A percentile compares a stretch with the other conserved stretches of the same genome.
Conservation (phyloP, 2,113 vertebrate genomes). For the Notarius quadriscutis region DNA sequence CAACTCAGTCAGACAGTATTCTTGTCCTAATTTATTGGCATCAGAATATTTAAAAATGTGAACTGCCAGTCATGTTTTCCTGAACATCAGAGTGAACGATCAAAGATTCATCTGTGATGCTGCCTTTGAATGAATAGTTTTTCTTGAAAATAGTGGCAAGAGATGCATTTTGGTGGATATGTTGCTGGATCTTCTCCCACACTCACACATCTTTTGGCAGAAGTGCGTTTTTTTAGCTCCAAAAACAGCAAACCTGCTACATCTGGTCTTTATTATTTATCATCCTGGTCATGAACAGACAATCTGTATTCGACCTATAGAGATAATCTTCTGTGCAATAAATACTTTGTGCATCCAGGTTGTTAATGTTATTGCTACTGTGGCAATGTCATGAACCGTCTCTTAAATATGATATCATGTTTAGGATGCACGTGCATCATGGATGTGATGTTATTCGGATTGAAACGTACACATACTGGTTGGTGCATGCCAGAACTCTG, state of each 20-base stretch:
- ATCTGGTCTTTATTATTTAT: constrained; percentile 18
- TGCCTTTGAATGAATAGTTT: background rate
- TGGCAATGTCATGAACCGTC: background rate
- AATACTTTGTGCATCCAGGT: background rate
- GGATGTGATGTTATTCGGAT: background rate
- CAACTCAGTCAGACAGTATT: background rate
- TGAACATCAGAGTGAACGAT: background rate
- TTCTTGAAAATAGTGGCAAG: background rate
- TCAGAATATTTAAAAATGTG: background rate
- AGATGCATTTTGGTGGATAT: background rate
- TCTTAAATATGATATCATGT: background rate
- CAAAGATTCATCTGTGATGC: background rate
- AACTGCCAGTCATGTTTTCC: background rate
- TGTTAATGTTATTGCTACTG: background rate
- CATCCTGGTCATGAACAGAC: constrained; percentile 8
- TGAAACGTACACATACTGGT: background rate
- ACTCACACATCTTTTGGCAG: background rate
- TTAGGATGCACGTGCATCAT: constrained; percentile 7
- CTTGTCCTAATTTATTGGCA: background rate
- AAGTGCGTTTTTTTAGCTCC: background rate
- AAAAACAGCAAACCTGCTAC: background rate
- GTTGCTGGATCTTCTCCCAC: background rate
- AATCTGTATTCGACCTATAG: background rate
- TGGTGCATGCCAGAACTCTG: background rate
- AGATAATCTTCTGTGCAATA: constrained; percentile 17